Evolutionary conservation across 2,113 vertebrate species (phyloP), one percentile per base, ranked within the genome.

Genomic region (Callionymus lyra): DNA sequence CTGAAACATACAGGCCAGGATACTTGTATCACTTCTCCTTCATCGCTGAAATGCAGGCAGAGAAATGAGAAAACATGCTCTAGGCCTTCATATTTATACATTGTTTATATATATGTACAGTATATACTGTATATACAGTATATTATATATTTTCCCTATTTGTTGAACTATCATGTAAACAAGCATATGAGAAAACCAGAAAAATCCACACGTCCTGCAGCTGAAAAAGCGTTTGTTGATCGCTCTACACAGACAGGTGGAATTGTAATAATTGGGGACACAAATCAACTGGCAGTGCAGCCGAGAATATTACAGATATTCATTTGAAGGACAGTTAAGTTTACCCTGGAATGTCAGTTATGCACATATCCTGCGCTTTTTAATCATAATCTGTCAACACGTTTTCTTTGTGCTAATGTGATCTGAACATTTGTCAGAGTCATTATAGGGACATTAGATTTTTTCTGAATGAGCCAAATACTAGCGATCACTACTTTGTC

Each of bases 21-120:
- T 47, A 47, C 64, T 73, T 65, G 50, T 63, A 53, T 75, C 58
- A 50, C 63, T 75, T 62, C 9, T 33, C 32, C 41, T 50, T 52
- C 49, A 47, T 68, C 58, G 59, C 38, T 37, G 16, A 19, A n/a
- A 1, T 10, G n/a, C 59, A 65, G 62, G 60, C 53, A 56, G 16
- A 8, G 41, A 47, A 53, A 56, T 38, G 1, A 1, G 16, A 14
- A 54, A 27, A 8, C 8, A 8, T 27, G 21, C 8, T 4, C 8
- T 27, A 4, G 8, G 21, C 21, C 4, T 8, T 27, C 8, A 5
- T 27, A 27, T 27, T 8, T 44, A 56, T n/a, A n/a, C n/a, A n/a
- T n/a, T n/a, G n/a, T n/a, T n/a, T n/a, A n/a, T n/a, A n/a, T n/a
- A n/a, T n/a, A n/a, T n/a, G n/a, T n/a, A n/a, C n/a, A n/a, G n/a